Conservation (phyloP, 2,797 vertebrate genomes). For the Ctenochaetus hawaiiensis region DNA sequence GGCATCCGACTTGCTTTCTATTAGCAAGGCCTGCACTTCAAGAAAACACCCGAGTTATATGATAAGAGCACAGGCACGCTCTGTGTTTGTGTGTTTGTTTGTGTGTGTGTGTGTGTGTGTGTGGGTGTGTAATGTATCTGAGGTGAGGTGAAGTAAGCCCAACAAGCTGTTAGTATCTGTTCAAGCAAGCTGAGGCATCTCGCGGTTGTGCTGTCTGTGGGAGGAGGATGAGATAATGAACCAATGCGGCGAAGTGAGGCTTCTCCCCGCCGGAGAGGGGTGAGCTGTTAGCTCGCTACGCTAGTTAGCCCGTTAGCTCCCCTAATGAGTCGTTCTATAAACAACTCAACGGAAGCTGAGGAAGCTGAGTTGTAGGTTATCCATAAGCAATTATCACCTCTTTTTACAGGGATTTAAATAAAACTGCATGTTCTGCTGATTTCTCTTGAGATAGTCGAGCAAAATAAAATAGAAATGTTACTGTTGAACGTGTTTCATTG, state of each 20-base stretch:
- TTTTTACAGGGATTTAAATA: slow-evolving; percentile 7
- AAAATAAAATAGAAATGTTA: too few relatives aligned
- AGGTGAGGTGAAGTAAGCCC: slow-evolving; percentile 52
- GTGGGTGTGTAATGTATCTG: slow-evolving; percentile 37
- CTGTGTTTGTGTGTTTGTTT: slow-evolving; percentile 28
- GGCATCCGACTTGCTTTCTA: slow-evolving; percentile 9
- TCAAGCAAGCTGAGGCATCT: slow-evolving; percentile 64
- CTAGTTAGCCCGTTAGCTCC: slow-evolving; percentile 56
- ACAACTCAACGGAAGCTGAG: slow-evolving; percentile 9
- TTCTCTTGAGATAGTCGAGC: background rate
- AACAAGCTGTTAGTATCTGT: slow-evolving; percentile 58
- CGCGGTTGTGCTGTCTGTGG: slow-evolving; percentile 45
- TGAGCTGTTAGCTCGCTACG: slow-evolving; percentile 50
- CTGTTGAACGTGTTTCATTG: background rate
- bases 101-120: slow-evolving; percentile 29
- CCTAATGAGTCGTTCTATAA: slow-evolving; percentile 58
- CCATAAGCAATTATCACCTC: slow-evolving; percentile 21
- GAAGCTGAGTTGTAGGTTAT: slow-evolving; percentile 38
- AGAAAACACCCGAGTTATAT: slow-evolving; percentile 27
- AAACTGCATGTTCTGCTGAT: background rate
- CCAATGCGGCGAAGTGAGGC: slow-evolving; percentile 45
- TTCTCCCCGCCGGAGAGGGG: slow-evolving; percentile 30
- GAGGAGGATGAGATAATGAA: slow-evolving; percentile 69
- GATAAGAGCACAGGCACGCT: slow-evolving; percentile 32
- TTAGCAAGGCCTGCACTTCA: slow-evolving; percentile 23